Conservation (phyloP, 2,113 vertebrate genomes). For the Sinocyclocheilus anophthalmus region DNA sequence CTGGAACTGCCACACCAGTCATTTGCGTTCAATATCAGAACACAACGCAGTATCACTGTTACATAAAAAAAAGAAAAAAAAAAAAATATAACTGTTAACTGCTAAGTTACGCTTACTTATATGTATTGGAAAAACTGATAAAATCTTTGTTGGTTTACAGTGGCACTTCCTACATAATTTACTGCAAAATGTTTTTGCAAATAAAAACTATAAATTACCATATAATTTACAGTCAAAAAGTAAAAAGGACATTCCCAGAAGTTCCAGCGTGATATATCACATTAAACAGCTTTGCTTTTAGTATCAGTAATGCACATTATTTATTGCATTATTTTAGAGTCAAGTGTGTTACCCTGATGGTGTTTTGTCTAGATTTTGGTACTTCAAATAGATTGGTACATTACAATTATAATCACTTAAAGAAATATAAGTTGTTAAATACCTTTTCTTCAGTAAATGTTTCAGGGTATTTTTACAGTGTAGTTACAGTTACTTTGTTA, state of each 20-base stretch:
- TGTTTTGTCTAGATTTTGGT: background rate
- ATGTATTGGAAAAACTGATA: background rate
- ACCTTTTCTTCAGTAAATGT: too few species aligned
- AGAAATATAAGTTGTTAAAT: background rate
- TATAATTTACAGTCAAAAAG: background rate
- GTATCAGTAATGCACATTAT: background rate
- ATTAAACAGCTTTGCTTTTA: background rate
- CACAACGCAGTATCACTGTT: background rate
- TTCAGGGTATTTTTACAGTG: background rate
- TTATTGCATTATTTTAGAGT: conserved; percentile 1
- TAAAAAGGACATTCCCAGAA: background rate
- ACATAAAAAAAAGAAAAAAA: too few species aligned
- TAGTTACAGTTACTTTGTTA: background rate
- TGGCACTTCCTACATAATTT: too few species aligned
- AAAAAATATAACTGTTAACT: background rate
- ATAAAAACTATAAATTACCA: background rate
- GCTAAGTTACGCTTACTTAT: background rate
- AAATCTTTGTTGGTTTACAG: too few species aligned
- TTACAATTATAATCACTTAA: background rate
- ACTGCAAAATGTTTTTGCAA: background rate
- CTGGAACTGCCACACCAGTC: too few species aligned
- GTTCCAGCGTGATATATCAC: background rate
- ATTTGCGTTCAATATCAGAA: background rate
- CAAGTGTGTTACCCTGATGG: background rate
- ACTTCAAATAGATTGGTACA: background rate